Conservation (phyloP, 1,140 invertebrate species). For the Papilio polyxenes region DNA sequence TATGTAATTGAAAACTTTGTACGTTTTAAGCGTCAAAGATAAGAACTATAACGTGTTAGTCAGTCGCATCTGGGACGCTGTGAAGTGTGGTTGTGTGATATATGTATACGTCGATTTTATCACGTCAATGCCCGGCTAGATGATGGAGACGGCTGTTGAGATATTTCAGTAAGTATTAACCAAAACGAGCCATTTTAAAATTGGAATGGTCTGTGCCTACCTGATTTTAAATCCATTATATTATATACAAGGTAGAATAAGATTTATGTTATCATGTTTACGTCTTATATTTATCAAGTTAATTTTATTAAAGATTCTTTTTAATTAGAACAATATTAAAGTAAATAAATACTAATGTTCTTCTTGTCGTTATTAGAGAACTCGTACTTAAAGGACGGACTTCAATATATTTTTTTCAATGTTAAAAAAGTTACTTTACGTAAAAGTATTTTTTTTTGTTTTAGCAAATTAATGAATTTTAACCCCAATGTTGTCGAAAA, state of each 20-base stretch:
- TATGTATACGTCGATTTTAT: constrained; percentile 6
- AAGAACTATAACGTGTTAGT: constrained; percentile 9
- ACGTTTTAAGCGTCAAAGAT: neutral
- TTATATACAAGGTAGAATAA: neutral
- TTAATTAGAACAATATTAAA: neutral
- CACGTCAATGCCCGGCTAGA: neutral
- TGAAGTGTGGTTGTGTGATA: constrained; percentile 41
- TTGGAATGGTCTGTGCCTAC: neutral
- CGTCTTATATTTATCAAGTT: neutral
- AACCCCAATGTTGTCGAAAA: neutral
- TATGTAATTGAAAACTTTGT: constrained; percentile 13
- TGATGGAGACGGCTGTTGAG: constrained; percentile 39
- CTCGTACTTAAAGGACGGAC: too few relatives aligned
- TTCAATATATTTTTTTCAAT: too few relatives aligned
- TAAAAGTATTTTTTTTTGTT: too few relatives aligned
- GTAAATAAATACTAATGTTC: too few relatives aligned
- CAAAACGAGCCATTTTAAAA: neutral
- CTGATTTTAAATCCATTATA: neutral
- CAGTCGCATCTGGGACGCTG: constrained; percentile 38
- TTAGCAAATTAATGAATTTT: too few relatives aligned
- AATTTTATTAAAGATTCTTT: neutral
- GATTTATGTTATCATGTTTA: neutral
- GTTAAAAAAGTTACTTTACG: too few relatives aligned
- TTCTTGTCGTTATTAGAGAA: too few relatives aligned
- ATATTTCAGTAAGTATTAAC: constrained; percentile 43